Evolutionary conservation across 2,888 invertebrate genomes (phyloP), one percentile per base, ranked within the genome.

Genomic region (Mayetiola destructor): DNA sequence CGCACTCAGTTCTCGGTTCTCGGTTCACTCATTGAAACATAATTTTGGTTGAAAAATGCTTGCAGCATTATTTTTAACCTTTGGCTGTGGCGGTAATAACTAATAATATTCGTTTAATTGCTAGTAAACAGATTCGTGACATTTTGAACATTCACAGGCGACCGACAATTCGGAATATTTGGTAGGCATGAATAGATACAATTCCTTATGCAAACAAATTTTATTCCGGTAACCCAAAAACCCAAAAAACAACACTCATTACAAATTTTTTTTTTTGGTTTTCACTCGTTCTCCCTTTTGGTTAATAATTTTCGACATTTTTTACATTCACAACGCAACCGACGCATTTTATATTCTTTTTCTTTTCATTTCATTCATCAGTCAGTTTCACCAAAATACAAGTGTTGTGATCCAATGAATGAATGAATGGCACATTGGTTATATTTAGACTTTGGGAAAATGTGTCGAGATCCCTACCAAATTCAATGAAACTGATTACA

Each of bases 11-110:
- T 48, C n/a, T n/a, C n/a, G n/a, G n/a, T n/a, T n/a, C n/a, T n/a
- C n/a, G n/a, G n/a, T n/a, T n/a, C n/a, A n/a, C n/a, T n/a, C n/a
- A n/a, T n/a, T n/a, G n/a, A n/a, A n/a, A n/a, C n/a, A n/a, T 48
- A 48, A 27, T 48, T 23, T 27, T 16, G 42, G 42, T 42, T 6
- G n/a, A 48, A 23, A 48, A 27, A 27, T 48, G 48, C 48, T 48
- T 48, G 48, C 48, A 27, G 48, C 48, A 48, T 48, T n/a, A 48
- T 48, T n/a, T n/a, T n/a, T 48, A 48, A 48, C 48, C 48, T 48
- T 42, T 48, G 48, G 48, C 27, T 48, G 48, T 48, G 29, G 27
- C 27, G 27, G 48, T 16, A n/a, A 48, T 27, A 48, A 48, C 27
- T 48, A 48, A 48, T 48, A n/a, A n/a, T n/a, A n/a, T n/a, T n/a